Evolutionary conservation across 1,140 invertebrate species (phyloP), one percentile per base, ranked within the genome.

Genomic region (Ladona fulva): DNA sequence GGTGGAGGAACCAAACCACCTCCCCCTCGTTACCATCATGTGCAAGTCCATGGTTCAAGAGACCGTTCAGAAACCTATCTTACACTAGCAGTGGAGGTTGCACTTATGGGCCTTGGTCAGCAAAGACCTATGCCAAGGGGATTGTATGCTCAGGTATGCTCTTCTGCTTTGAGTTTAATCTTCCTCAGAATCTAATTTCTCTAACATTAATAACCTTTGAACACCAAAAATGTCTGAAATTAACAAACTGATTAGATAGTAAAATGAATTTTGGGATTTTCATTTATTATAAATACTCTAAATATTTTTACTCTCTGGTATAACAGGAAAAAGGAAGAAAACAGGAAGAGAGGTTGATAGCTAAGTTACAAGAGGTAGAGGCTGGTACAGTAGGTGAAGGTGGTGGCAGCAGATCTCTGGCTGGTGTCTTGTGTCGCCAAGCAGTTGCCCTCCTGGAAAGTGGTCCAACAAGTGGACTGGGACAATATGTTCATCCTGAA

Each of bases 81-180:
- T 29, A 91, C 91, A 1, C 83, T 94, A 77, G 93, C 93, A 37
- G 85, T 77, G 8, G 44, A 77, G n/a, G 44, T 77, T 77, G 87
- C 86, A 24, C 83, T 90, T 11, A 86, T 90, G 76, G 87, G 92
- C 0, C 84, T 95, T 19, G 92, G 93, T 0, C 91, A 94, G 82
- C 92, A 94, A 83, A 84, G 93, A 77, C 89, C 93, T 80, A 91
- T 95, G 88, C 93, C 93, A 0, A 87, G 89, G 29, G 93, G 93
- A 14, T 83, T 93, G 3, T 94, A 94, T 84, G 91, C 92, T 76
- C 94, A 95, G 85, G 90, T 87, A 24, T 25, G 37, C 22, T 44
- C 11, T 52, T 42, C 42, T 19, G 22, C 19, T n/a, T n/a, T 74
- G 8, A 10, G 24, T 52, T 52, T 52, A 52, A 8, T 52, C 19